Conservation (phyloP, 2,797 vertebrate species). For the Hydrolagus colliei region DNA sequence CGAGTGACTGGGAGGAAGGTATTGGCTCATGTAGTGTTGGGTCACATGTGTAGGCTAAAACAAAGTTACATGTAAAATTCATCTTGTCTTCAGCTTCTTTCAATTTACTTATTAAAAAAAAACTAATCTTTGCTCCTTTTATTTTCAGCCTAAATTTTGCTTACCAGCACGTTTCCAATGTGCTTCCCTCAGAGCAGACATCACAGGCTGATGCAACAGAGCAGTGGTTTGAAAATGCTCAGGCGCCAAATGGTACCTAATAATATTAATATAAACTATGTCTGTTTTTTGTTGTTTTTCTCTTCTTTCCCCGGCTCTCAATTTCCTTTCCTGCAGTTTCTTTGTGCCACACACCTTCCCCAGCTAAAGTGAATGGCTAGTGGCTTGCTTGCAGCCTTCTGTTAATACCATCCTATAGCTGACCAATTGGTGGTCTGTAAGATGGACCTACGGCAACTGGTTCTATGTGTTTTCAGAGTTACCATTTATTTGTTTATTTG, state of each 20-base stretch:
- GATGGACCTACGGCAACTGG: too few relatives aligned
- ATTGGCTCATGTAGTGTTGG: background rate
- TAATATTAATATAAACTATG: conserved; percentile 38
- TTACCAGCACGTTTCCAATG: conserved; percentile 54
- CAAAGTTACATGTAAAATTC: background rate
- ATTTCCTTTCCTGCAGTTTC: background rate
- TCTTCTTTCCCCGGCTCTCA: too few relatives aligned
- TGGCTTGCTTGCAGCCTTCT: background rate
- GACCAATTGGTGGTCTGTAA: too few relatives aligned
- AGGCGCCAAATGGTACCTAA: conserved; percentile 66
- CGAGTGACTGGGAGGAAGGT: background rate
- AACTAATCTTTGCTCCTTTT: conserved; percentile 32
- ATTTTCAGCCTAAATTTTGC: conserved; percentile 61
- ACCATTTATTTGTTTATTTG: too few relatives aligned
- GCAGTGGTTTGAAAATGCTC: conserved; percentile 74
- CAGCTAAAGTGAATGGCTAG: background rate
- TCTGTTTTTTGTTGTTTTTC: background rate
- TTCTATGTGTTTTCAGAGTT: too few relatives aligned
- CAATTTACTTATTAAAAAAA: background rate
- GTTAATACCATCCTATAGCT: background rate
- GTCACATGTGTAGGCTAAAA: background rate
- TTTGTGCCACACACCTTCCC: background rate
- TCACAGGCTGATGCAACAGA: conserved; percentile 65
- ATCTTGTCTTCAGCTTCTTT: background rate
- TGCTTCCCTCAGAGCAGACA: conserved; percentile 60